A percentile compares a stretch with the other conserved stretches of the same genome.
Evolutionary conservation across 1,140 invertebrate genomes (phyloP).

Genomic region (Periplaneta americana): DNA sequence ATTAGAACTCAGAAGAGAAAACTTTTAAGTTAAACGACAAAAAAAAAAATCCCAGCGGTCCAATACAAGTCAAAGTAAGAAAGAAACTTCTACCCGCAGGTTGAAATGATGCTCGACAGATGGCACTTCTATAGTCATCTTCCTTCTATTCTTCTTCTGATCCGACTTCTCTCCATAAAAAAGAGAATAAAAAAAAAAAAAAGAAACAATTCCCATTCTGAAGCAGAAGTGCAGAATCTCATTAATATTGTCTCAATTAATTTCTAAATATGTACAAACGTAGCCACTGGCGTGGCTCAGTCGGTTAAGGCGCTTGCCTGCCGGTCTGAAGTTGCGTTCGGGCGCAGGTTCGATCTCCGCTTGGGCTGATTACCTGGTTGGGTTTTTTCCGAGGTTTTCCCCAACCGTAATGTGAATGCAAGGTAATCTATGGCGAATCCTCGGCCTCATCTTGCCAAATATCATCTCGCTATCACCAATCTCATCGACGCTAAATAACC

Average conservation of each 20-base stretch:
- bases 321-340: too few species aligned
- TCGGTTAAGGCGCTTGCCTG: too few species aligned
- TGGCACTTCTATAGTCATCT: neutral
- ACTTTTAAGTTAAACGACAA: neutral
- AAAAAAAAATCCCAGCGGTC: neutral
- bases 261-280: neutral
- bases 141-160: neutral
- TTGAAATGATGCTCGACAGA: neutral
- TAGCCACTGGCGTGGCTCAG: neutral
- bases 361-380: too few species aligned
- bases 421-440: too few species aligned
- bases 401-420: too few species aligned
- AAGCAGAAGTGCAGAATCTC: too few species aligned
- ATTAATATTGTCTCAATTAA: neutral
- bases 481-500: too few species aligned
- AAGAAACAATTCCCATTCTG: too few species aligned
- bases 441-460: too few species aligned
- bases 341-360: too few species aligned
- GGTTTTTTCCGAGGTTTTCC: too few species aligned
- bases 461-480: too few species aligned
- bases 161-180: neutral
- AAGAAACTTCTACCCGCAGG: neutral
- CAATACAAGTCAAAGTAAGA: neutral
- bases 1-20: neutral
- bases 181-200: neutral